These are phyloP conservation scores for Gasteruption jaculator DNA, from an alignment of 2,888 invertebrate genomes.

Conservation along the genomic window DNA sequence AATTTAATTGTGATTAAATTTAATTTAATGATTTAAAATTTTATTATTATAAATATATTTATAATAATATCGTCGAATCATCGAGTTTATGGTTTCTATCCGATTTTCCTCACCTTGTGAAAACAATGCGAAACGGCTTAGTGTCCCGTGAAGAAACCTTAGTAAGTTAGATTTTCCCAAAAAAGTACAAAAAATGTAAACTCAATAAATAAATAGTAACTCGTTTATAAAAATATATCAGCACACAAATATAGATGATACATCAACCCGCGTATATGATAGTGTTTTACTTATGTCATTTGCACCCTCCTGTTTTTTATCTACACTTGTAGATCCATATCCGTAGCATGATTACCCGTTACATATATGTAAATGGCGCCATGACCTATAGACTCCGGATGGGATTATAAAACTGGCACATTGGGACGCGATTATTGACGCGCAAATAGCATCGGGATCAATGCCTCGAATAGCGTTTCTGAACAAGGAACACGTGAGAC, in stretches of 20 bases:
- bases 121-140: conserved; percentile 21
- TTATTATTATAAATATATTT: too few species aligned
- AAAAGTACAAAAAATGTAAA: too few species aligned
- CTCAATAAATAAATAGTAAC: too few species aligned
- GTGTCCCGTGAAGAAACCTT: conserved; percentile 14
- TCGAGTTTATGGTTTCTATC: conserved; percentile 23
- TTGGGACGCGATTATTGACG: conserved; percentile 18
- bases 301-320: conserved; percentile 25
- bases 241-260: too few species aligned
- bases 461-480: conserved; percentile 20
- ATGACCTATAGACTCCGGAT: conserved; percentile 21
- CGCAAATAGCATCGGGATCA: conserved; percentile 10
- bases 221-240: too few species aligned
- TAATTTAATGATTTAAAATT: too few species aligned
- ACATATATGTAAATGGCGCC: not conserved
- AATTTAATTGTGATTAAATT: too few species aligned
- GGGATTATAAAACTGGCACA: conserved; percentile 21
- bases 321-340: conserved; percentile 9
- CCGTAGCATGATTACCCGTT: not conserved
- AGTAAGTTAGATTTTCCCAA: too few species aligned
- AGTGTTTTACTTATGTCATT: too few species aligned
- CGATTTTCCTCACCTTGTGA: conserved; percentile 27
- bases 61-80: conserved; percentile 10
- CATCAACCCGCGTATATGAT: too few species aligned
- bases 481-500: too few species aligned